phyloP scores from a whole-genome alignment of 2,113 vertebrate genomes.

The Neodontobutis hainanensis region DNA sequence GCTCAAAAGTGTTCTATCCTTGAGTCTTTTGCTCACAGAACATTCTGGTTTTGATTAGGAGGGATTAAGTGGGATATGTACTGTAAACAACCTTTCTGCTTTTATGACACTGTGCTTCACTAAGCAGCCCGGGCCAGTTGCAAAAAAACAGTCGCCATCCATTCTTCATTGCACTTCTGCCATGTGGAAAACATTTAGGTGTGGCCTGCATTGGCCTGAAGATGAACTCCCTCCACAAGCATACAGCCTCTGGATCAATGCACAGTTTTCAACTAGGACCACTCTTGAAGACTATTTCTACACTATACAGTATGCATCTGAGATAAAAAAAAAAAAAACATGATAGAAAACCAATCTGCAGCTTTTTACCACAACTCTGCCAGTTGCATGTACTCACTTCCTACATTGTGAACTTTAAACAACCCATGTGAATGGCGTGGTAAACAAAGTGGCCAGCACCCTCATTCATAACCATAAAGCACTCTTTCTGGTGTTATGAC shows the following conservation, averaged over 20 bases:
- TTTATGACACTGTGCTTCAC: conserved; percentile 35
- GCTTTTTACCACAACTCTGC: background rate
- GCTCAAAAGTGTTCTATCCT: conserved; percentile 23
- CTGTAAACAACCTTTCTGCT: conserved; percentile 56
- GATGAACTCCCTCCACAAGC: conserved; percentile 31
- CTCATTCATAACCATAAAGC: conserved; percentile 68
- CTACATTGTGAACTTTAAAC: conserved; percentile 54
- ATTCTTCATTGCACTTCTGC: conserved; percentile 20
- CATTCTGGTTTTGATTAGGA: conserved; percentile 55
- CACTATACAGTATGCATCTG: background rate
- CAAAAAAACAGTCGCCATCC: background rate
- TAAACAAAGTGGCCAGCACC: conserved; percentile 57
- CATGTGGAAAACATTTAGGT: conserved; percentile 44
- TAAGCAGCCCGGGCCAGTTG: conserved; percentile 8
- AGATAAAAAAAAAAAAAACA: background rate
- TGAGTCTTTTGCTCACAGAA: conserved; percentile 35
- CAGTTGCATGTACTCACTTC: conserved; percentile 28
- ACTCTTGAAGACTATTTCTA: background rate
- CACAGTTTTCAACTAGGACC: conserved; percentile 10
- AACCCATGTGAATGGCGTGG: conserved; percentile 32
- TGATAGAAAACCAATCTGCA: background rate
- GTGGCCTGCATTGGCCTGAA: conserved; percentile 37
- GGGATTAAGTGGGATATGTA: conserved; percentile 40
- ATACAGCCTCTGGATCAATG: background rate
- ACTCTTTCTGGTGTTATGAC: conserved; percentile 56